These are phyloP conservation scores for Polydrusus tereticollis DNA, from an alignment of 2,888 invertebrate species.

Conservation along the genomic window DNA sequence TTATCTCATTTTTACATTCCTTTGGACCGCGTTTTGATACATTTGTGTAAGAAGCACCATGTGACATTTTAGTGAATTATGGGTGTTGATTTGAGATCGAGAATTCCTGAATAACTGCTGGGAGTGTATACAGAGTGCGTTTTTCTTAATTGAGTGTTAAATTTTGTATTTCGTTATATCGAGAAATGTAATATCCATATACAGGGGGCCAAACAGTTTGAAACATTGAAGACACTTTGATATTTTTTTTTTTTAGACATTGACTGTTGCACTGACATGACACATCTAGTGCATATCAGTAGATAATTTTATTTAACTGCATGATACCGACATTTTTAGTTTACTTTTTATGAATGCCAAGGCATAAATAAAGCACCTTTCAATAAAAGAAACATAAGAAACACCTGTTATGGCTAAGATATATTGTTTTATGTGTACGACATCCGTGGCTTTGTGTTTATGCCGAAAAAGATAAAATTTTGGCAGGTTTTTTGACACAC, in stretches of 20 bases:
- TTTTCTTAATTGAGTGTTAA: too few species aligned
- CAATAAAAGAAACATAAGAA: not conserved
- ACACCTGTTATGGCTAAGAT: conserved; percentile 3
- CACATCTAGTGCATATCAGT: too few species aligned
- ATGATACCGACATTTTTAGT: too few species aligned
- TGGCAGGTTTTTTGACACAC: not conserved
- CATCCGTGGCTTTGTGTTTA: not conserved
- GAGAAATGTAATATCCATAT: too few species aligned
- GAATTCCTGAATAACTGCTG: not conserved
- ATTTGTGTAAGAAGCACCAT: conserved; percentile 1
- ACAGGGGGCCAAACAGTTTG: too few species aligned
- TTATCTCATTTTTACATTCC: conserved; percentile 14
- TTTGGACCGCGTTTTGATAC: conserved; percentile 3
- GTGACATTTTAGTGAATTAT: conserved; percentile 8
- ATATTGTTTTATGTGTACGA: not conserved
- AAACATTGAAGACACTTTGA: too few species aligned
- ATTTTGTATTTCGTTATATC: too few species aligned
- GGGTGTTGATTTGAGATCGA: not conserved
- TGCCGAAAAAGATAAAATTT: conserved; percentile 1
- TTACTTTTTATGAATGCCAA: too few species aligned
- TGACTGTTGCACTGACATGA: too few species aligned
- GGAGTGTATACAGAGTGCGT: not conserved
- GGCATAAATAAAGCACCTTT: too few species aligned
- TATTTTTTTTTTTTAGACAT: too few species aligned
- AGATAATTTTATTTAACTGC: too few species aligned